Conservation (phyloP, 2,113 vertebrate genomes). For the Neolamprologus modestus region DNA sequence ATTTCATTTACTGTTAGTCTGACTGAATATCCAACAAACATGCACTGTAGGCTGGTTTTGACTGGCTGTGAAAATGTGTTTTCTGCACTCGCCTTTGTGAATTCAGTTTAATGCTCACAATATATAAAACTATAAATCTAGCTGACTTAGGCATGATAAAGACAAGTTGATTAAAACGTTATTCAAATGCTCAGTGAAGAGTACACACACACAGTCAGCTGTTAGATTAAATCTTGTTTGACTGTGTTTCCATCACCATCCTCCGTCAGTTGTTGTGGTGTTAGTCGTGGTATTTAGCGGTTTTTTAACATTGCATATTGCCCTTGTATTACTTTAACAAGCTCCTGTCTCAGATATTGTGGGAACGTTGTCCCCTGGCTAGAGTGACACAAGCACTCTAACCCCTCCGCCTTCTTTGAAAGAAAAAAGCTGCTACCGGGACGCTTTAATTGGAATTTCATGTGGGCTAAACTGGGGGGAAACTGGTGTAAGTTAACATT, state of each 20-base stretch:
- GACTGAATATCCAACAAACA: not conserved
- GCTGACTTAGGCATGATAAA: not conserved
- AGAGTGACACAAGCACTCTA: slow-evolving; percentile 82
- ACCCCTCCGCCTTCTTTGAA: slow-evolving; percentile 57
- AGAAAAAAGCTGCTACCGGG: slow-evolving; percentile 73
- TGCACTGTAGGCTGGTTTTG: not conserved
- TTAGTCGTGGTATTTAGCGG: not conserved
- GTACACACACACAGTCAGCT: not conserved
- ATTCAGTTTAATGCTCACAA: not conserved
- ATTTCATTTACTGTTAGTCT: not conserved
- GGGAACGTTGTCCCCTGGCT: slow-evolving; percentile 26
- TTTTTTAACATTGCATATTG: not conserved
- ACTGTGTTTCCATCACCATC: not conserved
- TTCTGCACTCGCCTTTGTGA: not conserved
- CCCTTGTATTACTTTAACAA: not conserved
- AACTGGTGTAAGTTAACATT: slow-evolving; percentile 99
- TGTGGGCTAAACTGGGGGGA: slow-evolving; percentile 91
- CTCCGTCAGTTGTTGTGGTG: not conserved
- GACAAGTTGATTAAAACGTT: not conserved
- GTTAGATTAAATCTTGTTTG: not conserved
- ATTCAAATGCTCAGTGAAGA: not conserved
- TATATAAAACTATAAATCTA: not conserved
- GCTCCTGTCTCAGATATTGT: slow-evolving; percentile 9
- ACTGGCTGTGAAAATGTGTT: not conserved
- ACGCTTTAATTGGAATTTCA: slow-evolving; percentile 99